These are phyloP conservation scores for Athripsodes cinereus DNA, from an alignment of 2,888 invertebrate genomes.

Conservation along the genomic window DNA sequence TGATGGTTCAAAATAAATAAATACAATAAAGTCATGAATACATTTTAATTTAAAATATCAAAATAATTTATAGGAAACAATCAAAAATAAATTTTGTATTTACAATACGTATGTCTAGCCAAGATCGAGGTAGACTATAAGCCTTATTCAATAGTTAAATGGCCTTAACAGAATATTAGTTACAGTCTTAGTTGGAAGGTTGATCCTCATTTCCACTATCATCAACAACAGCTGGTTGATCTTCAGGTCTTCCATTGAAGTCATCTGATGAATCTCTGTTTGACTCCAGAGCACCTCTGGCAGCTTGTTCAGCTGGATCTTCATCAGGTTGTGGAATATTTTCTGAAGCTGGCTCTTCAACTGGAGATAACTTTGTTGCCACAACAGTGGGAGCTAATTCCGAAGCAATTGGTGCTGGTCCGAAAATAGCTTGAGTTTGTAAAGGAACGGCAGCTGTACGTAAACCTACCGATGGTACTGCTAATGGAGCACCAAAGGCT, in stretches of 20 bases:
- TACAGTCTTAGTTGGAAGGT: constrained; percentile 5
- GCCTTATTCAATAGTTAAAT: background rate
- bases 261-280: constrained; percentile 5
- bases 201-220: constrained; percentile 6
- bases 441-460: constrained; percentile 9
- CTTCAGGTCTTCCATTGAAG: constrained; percentile 5
- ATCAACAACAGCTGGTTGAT: constrained; percentile 2
- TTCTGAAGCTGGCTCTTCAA: constrained; percentile 4
- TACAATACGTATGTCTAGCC: background rate
- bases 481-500: constrained; percentile 27
- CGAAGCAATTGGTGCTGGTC: constrained; percentile 1
- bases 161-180: background rate
- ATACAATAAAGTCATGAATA: background rate
- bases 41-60: background rate
- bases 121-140: background rate
- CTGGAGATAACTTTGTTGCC: background rate
- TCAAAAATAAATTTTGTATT: background rate
- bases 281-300: constrained; percentile 4
- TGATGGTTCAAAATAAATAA: too few species aligned
- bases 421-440: constrained; percentile 15
- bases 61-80: background rate
- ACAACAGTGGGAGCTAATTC: constrained; percentile 7
- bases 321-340: constrained; percentile 8
- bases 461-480: constrained; percentile 18
- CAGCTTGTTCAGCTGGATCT: constrained; percentile 6